Evolutionary conservation across 2,888 invertebrate genomes (phyloP).

Genomic region (Sinopyrophorus schimmeli): DNA sequence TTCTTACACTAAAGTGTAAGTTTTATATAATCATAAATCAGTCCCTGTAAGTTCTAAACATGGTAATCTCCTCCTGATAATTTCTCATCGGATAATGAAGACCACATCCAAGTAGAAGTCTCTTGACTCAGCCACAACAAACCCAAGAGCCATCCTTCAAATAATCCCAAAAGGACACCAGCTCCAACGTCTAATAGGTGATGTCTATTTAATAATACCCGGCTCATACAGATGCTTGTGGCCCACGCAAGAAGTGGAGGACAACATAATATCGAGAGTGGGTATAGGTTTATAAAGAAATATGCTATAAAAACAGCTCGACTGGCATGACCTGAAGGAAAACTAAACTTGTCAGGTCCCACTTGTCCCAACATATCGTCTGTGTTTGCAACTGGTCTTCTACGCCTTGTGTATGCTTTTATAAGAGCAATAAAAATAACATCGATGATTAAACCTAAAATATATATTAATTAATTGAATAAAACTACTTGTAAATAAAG

Average conservation of each 20-base stretch:
- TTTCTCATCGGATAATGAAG: constrained; percentile 68
- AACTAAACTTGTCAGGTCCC: constrained; percentile 87
- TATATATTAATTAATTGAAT: constrained; percentile 8
- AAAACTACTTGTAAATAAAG: background rate
- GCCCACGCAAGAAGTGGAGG: constrained; percentile 77
- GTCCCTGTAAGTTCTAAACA: too few relatives aligned
- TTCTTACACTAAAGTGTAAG: too few relatives aligned
- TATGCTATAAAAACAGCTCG: constrained; percentile 76
- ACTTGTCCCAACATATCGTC: constrained; percentile 69
- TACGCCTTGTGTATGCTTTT: constrained; percentile 77
- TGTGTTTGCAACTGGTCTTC: constrained; percentile 67
- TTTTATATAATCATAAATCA: too few relatives aligned
- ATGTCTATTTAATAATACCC: constrained; percentile 84
- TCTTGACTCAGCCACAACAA: constrained; percentile 71
- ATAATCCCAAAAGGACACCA: constrained; percentile 74
- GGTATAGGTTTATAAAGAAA: constrained; percentile 70
- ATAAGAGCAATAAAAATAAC: constrained; percentile 73
- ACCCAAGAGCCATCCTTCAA: constrained; percentile 67
- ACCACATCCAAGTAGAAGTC: constrained; percentile 63
- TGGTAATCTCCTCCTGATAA: constrained; percentile 71
- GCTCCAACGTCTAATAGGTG: constrained; percentile 81
- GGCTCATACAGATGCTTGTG: constrained; percentile 71
- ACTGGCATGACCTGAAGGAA: constrained; percentile 95
- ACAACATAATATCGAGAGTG: constrained; percentile 62
- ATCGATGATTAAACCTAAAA: constrained; percentile 80